Percentiles rank a stretch among this genome's conserved stretches.
Evolutionary conservation across 1,140 invertebrate genomes (phyloP).

Genomic region (roundworm (Caenorhabditis elegans)): DNA sequence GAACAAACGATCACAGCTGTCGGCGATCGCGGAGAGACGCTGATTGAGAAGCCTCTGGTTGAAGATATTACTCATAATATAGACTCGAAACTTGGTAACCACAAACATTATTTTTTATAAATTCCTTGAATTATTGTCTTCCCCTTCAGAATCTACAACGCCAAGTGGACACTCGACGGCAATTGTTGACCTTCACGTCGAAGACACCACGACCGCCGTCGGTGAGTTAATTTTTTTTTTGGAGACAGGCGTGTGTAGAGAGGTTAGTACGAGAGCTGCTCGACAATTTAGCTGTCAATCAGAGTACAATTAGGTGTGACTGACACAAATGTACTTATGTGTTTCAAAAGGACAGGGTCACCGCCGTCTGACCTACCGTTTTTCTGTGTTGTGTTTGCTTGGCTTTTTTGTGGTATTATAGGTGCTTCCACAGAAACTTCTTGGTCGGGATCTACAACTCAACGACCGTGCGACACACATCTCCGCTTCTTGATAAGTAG

Average conservation of each 20-base stretch:
- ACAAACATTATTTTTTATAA: no score
- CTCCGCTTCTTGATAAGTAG: slow-evolving; percentile 22
- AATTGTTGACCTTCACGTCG: slow-evolving; percentile 29
- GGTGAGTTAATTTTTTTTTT: slow-evolving; percentile 27
- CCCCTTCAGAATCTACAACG: slow-evolving; percentile 20
- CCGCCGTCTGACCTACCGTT: neutral
- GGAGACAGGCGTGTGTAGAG: neutral
- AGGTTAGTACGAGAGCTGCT: neutral
- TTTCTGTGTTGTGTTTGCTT: neutral
- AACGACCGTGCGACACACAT: neutral
- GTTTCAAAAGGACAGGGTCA: slow-evolving; percentile 19
- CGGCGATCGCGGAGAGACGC: neutral
- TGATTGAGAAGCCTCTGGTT: slow-evolving; percentile 15
- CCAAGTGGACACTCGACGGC: slow-evolving; percentile 29
- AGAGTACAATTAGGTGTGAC: slow-evolving; percentile 27
- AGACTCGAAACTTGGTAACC: slow-evolving; percentile 25
- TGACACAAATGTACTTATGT: slow-evolving; percentile 32
- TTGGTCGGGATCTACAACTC: neutral
- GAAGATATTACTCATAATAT: slow-evolving; percentile 40
- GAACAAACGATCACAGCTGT: slow-evolving; percentile 40
- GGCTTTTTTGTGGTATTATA: neutral
- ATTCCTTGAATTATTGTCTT: neutral
- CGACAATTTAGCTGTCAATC: slow-evolving; percentile 25
- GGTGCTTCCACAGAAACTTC: neutral
- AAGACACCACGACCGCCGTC: slow-evolving; percentile 14